phyloP scores from a whole-genome alignment of 2,888 invertebrate genomes.

The Agonum fuliginosum region DNA sequence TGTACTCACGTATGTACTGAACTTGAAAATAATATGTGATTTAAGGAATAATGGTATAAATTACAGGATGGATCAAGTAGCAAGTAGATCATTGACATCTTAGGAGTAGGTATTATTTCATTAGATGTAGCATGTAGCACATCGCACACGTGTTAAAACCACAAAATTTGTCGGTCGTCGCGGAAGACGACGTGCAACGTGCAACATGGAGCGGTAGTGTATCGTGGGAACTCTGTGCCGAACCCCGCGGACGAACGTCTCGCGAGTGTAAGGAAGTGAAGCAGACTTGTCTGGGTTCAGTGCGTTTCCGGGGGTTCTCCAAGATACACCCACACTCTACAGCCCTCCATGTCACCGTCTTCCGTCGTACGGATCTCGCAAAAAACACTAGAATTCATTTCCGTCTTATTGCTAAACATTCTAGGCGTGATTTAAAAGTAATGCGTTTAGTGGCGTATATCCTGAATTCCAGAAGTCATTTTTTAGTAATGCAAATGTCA shows the following conservation, averaged over 20 bases:
- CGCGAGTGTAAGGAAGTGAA: conserved; percentile 55
- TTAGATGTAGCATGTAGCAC: background rate
- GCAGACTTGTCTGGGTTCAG: conserved; percentile 56
- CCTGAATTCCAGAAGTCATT: too few relatives aligned
- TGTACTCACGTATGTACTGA: too few relatives aligned
- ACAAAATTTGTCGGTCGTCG: conserved; percentile 42
- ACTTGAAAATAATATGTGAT: conserved; percentile 11
- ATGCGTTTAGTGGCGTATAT: too few relatives aligned
- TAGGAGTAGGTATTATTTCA: background rate
- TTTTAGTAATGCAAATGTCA: too few relatives aligned
- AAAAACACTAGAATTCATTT: conserved; percentile 5
- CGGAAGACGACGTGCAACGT: background rate
- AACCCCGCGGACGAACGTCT: conserved; percentile 15
- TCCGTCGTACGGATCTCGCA: background rate
- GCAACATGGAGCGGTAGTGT: background rate
- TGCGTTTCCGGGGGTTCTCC: conserved; percentile 55
- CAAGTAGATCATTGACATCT: background rate
- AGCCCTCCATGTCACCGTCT: conserved; percentile 18
- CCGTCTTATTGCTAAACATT: conserved; percentile 24
- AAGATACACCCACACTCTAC: conserved; percentile 22
- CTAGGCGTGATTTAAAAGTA: too few relatives aligned
- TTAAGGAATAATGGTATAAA: conserved; percentile 22
- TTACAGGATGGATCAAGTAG: conserved; percentile 38
- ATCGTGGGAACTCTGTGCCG: conserved; percentile 48
- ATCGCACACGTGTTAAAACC: conserved; percentile 43